Evolutionary conservation across 2,113 vertebrate species (phyloP), one percentile per base, ranked within the genome.

Genomic region (Candoia aspera): DNA sequence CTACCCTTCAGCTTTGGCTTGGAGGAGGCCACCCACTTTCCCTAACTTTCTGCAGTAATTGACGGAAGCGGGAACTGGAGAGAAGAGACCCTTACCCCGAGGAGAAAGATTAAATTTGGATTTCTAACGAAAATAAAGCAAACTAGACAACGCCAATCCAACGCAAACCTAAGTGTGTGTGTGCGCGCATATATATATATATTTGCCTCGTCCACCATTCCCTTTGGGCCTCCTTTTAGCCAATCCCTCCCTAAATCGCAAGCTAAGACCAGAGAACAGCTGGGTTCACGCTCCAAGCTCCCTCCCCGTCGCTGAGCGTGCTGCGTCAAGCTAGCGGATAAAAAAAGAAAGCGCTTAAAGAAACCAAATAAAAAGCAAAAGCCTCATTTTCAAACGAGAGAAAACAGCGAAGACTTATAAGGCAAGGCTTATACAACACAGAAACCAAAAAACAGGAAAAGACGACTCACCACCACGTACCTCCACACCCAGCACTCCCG

Each of bases 401-500:
- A 17, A 33, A 29, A 8, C 5, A 57, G 29, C 6, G 6, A 33
- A n/a, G 9, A 15, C 26, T 54, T 29, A 29, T 49, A 6, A 54
- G 49, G 13, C 15, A 86, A 55, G 3, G 1, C 24, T 85, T 53
- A 53, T 12, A 29, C 84, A 85, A 6, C 23, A n/a, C 13, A 53
- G 15, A 86, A 15, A 19, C 29, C 2, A 0, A 26, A 6, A 26
- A 8, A 12, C 23, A 24, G 23, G 23, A 85, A 2, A 53, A 12
- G 46, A 53, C 0, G 2, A 8, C 2, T 79, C 33, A 1, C 3
- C 33, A 17, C 33, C 0, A 1, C 1, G 33, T n/a, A n/a, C n/a
- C n/a, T 21, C 33, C 8, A 21, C 6, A 33, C 1, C 73, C 0
- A 15, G 2, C 17, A 0, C 17, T 37, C 8, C 19, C 73, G 9